Percentiles rank a stretch among this genome's conserved stretches.
Evolutionary conservation across 2,888 invertebrate genomes (phyloP).

Genomic region (Cactoblastis cactorum): DNA sequence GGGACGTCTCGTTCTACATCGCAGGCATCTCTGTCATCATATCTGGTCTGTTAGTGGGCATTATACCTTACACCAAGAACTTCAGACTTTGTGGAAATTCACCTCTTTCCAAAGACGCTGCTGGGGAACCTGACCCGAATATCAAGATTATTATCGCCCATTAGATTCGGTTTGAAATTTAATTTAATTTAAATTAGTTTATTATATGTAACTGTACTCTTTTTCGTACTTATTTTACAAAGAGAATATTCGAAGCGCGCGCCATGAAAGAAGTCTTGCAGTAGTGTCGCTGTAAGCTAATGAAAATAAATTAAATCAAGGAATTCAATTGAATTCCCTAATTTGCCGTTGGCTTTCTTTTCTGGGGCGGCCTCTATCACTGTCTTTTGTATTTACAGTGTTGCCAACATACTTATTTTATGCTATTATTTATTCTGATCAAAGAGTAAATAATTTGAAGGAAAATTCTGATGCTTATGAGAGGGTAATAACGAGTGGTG

Average conservation of each 20-base stretch:
- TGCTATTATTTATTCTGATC: too few species aligned
- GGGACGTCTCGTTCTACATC: conserved; percentile 89
- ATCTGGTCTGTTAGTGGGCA: conserved; percentile 84
- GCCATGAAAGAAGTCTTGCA: too few species aligned
- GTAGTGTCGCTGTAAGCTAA: too few species aligned
- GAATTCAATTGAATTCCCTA: too few species aligned
- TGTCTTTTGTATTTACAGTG: too few species aligned
- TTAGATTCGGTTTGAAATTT: conserved; percentile 29
- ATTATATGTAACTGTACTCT: not conserved
- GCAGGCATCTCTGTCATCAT: conserved; percentile 90
- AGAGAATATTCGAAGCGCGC: too few species aligned
- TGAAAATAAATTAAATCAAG: too few species aligned
- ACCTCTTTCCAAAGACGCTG: conserved; percentile 63
- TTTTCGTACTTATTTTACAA: too few species aligned
- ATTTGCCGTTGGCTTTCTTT: too few species aligned
- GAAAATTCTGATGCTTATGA: not conserved
- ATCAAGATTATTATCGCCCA: conserved; percentile 69
- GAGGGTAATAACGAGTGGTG: not conserved
- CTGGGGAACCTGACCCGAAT: conserved; percentile 64
- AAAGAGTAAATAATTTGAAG: too few species aligned
- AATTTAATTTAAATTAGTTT: not conserved
- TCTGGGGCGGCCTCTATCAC: too few species aligned
- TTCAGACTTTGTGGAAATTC: conserved; percentile 79
- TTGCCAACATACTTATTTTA: too few species aligned
- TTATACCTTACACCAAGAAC: conserved; percentile 84